phyloP scores from a whole-genome alignment of 1,140 invertebrate species.

The Bombus picipes region DNA sequence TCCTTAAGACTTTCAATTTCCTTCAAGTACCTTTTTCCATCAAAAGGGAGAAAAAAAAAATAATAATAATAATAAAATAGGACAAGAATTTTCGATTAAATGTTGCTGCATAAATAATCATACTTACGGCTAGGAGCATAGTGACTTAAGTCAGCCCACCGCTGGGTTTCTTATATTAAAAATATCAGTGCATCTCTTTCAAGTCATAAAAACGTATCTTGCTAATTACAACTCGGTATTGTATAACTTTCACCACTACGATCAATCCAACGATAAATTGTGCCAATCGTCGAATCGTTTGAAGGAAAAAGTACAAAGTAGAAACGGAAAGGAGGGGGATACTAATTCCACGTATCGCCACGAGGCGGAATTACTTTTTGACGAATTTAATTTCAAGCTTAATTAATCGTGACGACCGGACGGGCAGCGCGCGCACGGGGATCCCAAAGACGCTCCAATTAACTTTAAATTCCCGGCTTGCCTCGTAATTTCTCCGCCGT shows the following conservation, averaged over 20 bases:
- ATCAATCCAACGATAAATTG: not conserved
- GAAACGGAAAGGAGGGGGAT: not conserved
- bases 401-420: conserved; percentile 33
- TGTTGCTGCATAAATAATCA: not conserved
- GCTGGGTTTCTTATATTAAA: no score
- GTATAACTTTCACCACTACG: not conserved
- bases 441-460: conserved; percentile 25
- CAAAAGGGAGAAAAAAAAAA: not conserved
- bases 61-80: not conserved
- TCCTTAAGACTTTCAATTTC: not conserved
- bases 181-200: no score
- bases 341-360: conserved; percentile 8
- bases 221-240: not conserved
- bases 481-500: not conserved
- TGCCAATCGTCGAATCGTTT: no score
- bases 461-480: conserved; percentile 18
- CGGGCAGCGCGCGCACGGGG: not conserved
- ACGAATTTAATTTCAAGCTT: conserved; percentile 40
- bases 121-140: no score
- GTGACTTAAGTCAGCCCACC: no score
- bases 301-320: not conserved
- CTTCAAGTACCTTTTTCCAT: not conserved
- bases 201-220: no score
- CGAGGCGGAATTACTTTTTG: conserved; percentile 25
- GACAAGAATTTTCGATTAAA: not conserved